Conservation (phyloP, 2,797 vertebrate species). For the Rachycentron canadum region DNA sequence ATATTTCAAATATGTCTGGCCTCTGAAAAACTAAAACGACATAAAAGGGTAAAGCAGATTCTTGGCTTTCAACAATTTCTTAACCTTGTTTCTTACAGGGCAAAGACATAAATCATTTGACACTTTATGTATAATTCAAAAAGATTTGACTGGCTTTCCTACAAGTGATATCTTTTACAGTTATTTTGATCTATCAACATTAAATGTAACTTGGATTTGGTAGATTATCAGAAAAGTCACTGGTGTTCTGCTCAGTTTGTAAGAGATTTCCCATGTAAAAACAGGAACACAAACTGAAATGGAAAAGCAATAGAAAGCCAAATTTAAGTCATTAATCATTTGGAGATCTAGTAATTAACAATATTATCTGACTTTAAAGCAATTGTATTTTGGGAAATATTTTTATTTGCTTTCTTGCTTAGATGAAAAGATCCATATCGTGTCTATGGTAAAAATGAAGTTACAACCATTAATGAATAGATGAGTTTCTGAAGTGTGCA, state of each 20-base stretch:
- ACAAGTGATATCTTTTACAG: slow-evolving; percentile 1
- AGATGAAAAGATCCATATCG: not conserved
- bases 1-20: slow-evolving; percentile 27
- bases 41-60: slow-evolving; percentile 25
- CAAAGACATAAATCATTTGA: slow-evolving; percentile 24
- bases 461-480: no score
- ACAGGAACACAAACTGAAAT: not conserved
- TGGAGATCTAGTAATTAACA: not conserved
- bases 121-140: slow-evolving; percentile 14
- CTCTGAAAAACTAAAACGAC: slow-evolving; percentile 12
- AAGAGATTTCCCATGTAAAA: slow-evolving; percentile 5
- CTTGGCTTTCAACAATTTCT: slow-evolving; percentile 18
- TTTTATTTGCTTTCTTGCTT: not conserved
- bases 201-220: not conserved
- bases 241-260: not conserved
- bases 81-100: slow-evolving; percentile 15
- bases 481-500: no score
- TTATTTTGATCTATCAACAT: slow-evolving; percentile 4
- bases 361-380: not conserved
- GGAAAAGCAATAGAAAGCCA: not conserved
- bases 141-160: not conserved
- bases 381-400: not conserved
- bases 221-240: slow-evolving; percentile 1
- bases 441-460: not conserved
- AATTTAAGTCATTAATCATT: not conserved